These are phyloP conservation scores for Pycnomerus fuliginosus DNA, from an alignment of 2,888 invertebrate species.

Conservation along the genomic window DNA sequence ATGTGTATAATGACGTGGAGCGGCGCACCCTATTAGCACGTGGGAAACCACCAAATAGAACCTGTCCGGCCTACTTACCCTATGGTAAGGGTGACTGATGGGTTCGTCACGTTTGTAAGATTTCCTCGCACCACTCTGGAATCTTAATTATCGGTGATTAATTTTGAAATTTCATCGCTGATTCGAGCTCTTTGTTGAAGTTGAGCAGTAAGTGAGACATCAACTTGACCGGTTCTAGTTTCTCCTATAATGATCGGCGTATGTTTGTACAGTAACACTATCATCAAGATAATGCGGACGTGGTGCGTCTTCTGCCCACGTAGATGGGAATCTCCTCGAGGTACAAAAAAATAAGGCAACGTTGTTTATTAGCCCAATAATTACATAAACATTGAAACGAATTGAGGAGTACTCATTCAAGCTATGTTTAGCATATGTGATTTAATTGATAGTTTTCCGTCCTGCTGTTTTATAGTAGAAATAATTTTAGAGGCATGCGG, in stretches of 20 bases:
- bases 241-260: slow-evolving; percentile 43
- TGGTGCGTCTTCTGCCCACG: slow-evolving; percentile 21
- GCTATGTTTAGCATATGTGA: too few species aligned
- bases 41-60: slow-evolving; percentile 35
- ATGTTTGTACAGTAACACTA: slow-evolving; percentile 47
- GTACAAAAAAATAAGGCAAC: too few species aligned
- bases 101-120: slow-evolving; percentile 21
- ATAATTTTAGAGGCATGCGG: too few species aligned
- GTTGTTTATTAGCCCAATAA: too few species aligned
- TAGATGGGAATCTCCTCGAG: too few species aligned
- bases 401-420: too few species aligned
- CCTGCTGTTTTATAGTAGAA: too few species aligned
- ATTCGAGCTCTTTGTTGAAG: neutral
- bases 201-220: slow-evolving; percentile 39
- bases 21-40: slow-evolving; percentile 38
- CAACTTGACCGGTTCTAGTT: slow-evolving; percentile 41
- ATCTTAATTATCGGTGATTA: slow-evolving; percentile 3
- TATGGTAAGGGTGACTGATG: slow-evolving; percentile 27
- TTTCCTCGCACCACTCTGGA: neutral
- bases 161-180: slow-evolving; percentile 1
- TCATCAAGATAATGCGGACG: slow-evolving; percentile 43
- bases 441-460: too few species aligned
- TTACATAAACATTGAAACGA: too few species aligned
- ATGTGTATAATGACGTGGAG: slow-evolving; percentile 33
- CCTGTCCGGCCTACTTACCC: slow-evolving; percentile 18